Conservation (phyloP, 1,140 invertebrate genomes). For the Helicoverpa zea region DNA sequence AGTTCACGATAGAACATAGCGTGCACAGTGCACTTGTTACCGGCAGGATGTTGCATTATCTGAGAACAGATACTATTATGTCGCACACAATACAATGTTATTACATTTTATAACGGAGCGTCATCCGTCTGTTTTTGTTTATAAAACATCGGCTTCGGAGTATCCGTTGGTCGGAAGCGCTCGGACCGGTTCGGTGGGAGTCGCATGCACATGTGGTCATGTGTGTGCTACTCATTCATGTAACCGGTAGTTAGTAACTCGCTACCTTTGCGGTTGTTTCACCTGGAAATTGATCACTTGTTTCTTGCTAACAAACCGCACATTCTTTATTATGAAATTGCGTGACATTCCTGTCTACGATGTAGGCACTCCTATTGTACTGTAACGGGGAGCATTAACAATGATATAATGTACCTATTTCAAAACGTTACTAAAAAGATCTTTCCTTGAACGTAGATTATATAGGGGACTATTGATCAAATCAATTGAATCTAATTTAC, state of each 20-base stretch:
- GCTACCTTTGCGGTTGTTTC: neutral
- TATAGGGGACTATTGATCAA: no score
- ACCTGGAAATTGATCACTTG: neutral
- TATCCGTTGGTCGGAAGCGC: slow-evolving; percentile 11
- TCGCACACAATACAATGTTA: slow-evolving; percentile 19
- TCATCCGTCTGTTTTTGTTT: slow-evolving; percentile 5
- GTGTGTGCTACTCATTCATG: neutral
- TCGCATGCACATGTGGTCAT: slow-evolving; percentile 14
- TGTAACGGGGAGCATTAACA: no score
- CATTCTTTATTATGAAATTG: no score
- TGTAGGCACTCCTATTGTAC: no score
- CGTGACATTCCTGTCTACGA: no score
- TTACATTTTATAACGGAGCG: neutral
- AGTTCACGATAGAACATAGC: neutral
- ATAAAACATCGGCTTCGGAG: slow-evolving; percentile 1
- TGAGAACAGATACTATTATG: neutral
- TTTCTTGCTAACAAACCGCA: no score
- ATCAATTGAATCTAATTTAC: no score
- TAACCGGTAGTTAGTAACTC: neutral
- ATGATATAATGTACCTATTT: no score
- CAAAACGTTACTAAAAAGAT: no score
- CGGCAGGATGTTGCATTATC: slow-evolving; percentile 14
- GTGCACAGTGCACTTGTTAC: neutral
- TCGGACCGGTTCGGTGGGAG: neutral
- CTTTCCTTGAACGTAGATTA: no score